Evolutionary conservation across 1,140 invertebrate species (phyloP).

Genomic region (Drosophila santomea): DNA sequence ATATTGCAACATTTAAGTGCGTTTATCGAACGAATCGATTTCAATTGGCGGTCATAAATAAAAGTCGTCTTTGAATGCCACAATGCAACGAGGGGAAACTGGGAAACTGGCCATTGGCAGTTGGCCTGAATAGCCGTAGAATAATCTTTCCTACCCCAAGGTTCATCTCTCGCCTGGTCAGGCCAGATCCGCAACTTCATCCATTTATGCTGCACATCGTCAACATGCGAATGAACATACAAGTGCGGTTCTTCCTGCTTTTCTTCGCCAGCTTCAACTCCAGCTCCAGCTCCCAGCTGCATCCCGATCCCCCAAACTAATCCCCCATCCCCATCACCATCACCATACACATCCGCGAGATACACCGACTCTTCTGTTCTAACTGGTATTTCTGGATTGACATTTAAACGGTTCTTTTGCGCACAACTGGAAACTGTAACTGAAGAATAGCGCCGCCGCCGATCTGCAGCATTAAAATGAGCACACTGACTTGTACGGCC

Average conservation of each 20-base stretch:
- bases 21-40: conserved; percentile 27
- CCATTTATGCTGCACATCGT: conserved; percentile 74
- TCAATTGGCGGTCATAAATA: conserved; percentile 28
- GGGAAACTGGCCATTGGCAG: conserved; percentile 36
- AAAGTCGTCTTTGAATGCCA: conserved; percentile 17
- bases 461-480: conserved; percentile 71
- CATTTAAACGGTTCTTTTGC: conserved; percentile 84
- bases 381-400: conserved; percentile 84
- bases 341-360: conserved; percentile 25
- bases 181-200: conserved; percentile 46
- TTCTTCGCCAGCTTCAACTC: conserved; percentile 30
- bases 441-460: conserved; percentile 56
- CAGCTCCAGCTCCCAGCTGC: conserved; percentile 11
- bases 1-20: conserved; percentile 3
- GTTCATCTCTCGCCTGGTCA: conserved; percentile 61
- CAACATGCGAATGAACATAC: conserved; percentile 73
- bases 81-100: conserved; percentile 22
- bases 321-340: background rate
- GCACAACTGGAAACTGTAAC: conserved; percentile 75
- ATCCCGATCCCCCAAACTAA: background rate
- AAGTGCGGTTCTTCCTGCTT: conserved; percentile 74
- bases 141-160: conserved; percentile 52
- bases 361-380: conserved; percentile 72
- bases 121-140: conserved; percentile 70
- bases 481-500: conserved; percentile 77